A percentile compares a stretch with the other conserved stretches of the same genome.
phyloP scores from a whole-genome alignment of 2,797 vertebrate genomes.

The Dermochelys coriacea region DNA sequence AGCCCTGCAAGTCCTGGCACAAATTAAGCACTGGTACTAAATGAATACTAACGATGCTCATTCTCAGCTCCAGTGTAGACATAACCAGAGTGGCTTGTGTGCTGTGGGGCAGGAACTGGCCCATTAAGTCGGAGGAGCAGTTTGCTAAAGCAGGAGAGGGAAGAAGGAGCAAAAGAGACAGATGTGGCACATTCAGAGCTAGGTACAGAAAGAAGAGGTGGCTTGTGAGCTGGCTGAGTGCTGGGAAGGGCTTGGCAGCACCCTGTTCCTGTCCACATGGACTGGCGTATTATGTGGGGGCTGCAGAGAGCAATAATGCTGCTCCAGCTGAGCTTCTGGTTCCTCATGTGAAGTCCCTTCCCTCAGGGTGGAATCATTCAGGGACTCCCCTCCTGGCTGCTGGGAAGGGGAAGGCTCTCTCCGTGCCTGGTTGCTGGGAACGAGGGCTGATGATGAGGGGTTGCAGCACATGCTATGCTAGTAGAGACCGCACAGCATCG shows the following conservation, averaged over 20 bases:
- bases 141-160: neutral
- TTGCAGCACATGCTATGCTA: rapidly evolving
- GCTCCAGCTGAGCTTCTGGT: neutral
- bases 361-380: neutral
- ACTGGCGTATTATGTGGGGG: neutral
- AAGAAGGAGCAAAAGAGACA: neutral
- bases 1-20: too few relatives aligned
- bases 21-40: too few relatives aligned
- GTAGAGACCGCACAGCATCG: rapidly evolving
- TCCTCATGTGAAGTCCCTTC: neutral
- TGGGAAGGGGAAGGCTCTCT: neutral
- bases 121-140: neutral
- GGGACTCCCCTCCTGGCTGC: neutral
- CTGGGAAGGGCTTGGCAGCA: neutral
- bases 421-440: neutral
- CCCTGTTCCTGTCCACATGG: neutral
- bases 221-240: neutral
- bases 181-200: neutral
- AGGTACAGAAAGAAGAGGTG: neutral
- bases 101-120: neutral
- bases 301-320: neutral
- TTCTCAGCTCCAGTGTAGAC: neutral
- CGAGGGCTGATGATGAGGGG: too few relatives aligned
- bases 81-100: neutral
- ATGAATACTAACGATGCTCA: too few relatives aligned